phyloP scores from a whole-genome alignment of 1,140 invertebrate genomes.

The Camponotus vicinus region DNA sequence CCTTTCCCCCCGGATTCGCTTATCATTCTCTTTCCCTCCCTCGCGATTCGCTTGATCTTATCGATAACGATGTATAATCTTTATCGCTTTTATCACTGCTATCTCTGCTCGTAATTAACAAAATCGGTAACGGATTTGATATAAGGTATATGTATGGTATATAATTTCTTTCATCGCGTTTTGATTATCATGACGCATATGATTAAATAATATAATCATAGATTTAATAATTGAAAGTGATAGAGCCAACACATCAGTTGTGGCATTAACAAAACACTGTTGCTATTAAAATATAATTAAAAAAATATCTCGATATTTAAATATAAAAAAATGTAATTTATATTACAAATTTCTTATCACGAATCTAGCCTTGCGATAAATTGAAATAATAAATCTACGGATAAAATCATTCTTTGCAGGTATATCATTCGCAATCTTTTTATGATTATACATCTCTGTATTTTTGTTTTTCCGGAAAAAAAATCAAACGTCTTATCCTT shows the following conservation, averaged over 20 bases:
- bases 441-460: background rate
- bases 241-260: slow-evolving; percentile 17
- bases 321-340: background rate
- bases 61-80: slow-evolving; percentile 44
- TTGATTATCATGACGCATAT: slow-evolving; percentile 18
- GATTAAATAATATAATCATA: background rate
- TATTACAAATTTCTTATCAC: background rate
- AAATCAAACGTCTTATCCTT: background rate
- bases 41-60: slow-evolving; percentile 52
- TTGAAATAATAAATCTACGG: background rate
- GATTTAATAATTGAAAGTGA: slow-evolving; percentile 31
- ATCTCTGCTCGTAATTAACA: slow-evolving; percentile 16
- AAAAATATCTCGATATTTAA: background rate
- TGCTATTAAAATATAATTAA: no score
- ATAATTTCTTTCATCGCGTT: background rate
- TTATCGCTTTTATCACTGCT: slow-evolving; percentile 26
- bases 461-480: background rate
- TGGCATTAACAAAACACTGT: background rate
- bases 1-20: slow-evolving; percentile 29
- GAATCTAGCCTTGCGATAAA: background rate
- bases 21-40: background rate
- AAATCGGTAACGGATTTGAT: background rate
- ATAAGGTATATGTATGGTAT: background rate
- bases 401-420: background rate
- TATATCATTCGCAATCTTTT: background rate